A percentile compares a stretch with the other conserved stretches of the same genome.
Conservation (phyloP, 2,113 vertebrate genomes). For the Hemiprocne comata region DNA sequence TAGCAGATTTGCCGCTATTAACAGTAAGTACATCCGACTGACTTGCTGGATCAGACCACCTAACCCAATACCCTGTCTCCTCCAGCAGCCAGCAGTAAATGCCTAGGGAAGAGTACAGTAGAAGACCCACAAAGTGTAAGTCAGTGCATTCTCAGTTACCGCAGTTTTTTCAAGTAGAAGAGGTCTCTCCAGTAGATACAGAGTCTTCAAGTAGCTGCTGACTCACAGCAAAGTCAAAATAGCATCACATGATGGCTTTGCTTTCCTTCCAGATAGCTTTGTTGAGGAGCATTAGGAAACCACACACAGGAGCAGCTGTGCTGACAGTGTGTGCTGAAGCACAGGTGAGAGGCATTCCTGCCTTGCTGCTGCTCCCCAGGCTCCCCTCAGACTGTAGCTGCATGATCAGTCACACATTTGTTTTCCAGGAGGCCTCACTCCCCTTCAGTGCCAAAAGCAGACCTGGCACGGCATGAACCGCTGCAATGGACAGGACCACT, state of each 20-base stretch:
- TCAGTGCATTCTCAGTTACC: not conserved
- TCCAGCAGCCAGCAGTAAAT: not conserved
- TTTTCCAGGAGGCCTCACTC: not conserved
- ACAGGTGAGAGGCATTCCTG: not conserved
- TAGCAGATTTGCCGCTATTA: not conserved
- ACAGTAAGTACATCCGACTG: not conserved
- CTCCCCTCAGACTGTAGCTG: not conserved
- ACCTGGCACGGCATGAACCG: not conserved
- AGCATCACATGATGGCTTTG: not conserved
- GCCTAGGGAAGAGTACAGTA: not conserved
- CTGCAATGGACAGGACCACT: fast-evolving
- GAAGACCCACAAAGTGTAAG: not conserved
- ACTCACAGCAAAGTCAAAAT: not conserved
- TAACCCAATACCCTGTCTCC: not conserved
- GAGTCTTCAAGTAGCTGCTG: not conserved
- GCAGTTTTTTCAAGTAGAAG: not conserved
- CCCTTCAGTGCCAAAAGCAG: not conserved
- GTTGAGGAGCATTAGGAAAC: not conserved
- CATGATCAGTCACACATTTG: fast-evolving
- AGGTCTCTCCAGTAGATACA: not conserved
- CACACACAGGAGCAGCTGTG: not conserved
- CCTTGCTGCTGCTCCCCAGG: not conserved
- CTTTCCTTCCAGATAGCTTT: not conserved
- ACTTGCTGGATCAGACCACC: not conserved
- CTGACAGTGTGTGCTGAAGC: not conserved